phyloP scores from a whole-genome alignment of 2,797 vertebrate species.

The Salmo trutta region DNA sequence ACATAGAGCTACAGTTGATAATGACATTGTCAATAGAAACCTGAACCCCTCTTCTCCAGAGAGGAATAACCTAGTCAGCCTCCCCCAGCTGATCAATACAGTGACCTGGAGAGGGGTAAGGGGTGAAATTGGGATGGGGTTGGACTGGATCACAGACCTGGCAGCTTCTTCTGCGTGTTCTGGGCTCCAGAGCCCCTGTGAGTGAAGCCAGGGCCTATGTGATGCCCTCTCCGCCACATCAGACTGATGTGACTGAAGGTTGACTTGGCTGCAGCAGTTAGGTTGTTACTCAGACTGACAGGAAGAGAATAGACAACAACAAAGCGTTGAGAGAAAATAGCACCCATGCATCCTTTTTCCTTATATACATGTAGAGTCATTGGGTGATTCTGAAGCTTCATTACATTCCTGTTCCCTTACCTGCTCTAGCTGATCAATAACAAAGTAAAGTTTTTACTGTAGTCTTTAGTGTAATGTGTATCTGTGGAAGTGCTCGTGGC shows the following conservation, averaged over 20 bases:
- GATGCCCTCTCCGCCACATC: background rate
- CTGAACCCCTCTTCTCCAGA: background rate
- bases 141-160: background rate
- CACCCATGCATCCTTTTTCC: background rate
- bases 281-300: constrained; percentile 15
- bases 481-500: background rate
- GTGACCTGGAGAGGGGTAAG: background rate
- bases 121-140: background rate
- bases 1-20: background rate
- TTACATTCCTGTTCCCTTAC: background rate
- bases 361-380: background rate
- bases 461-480: background rate
- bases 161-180: background rate
- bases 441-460: background rate
- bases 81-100: background rate
- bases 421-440: background rate
- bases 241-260: background rate
- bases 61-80: too few relatives aligned
- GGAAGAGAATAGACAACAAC: constrained; percentile 4
- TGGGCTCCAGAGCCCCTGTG: background rate
- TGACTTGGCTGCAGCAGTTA: background rate
- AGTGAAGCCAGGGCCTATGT: background rate
- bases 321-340: background rate
- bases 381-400: background rate
- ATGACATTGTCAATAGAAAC: background rate